Base-by-base conservation (phyloP, 1,140 invertebrate genomes). In the Aphidius gifuensis region DNA sequence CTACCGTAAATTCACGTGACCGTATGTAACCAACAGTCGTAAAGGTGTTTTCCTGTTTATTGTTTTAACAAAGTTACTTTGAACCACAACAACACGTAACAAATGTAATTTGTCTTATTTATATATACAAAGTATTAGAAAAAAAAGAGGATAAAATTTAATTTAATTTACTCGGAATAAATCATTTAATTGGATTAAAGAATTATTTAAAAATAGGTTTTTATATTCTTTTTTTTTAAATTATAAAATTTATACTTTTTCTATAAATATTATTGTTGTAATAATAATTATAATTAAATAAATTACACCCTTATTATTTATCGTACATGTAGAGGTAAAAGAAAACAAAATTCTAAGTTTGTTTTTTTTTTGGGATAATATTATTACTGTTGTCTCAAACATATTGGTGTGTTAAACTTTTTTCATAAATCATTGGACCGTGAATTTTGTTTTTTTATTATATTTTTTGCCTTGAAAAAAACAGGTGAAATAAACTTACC, bases 101-200 rank as follows among this genome's bases (percentile, higher is more conserved):
- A 73, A 74, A 74, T 75, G 70, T 75, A 78, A 67, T 77, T 78
- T 67, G 60, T 60, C 60, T 50, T 40, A 60, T 61, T 61, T 71
- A 68, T 65, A 68, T 65, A 16, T 32, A 32, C 23, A 32, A 32
- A 32, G 23, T 32, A 32, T 32, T 32, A 32, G 23, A 32, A 32
- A 32, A 32, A 3, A 32, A 32, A 32, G 4, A 32, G 1, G 62
- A 64, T 64, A 64, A 77, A 78, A 75, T 78, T 78, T 76, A 77
- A 78, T 78, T 78, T 71, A 74, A 79, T 78, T 75, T 70, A 62
- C 64, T 69, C 64, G 64, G 61, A 67, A 73, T 76, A 78, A 72
- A 78, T 79, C 74, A 75, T 78, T 77, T 71, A 73, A 62, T 69
- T 70, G 55, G 49, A 48, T 58, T 16, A 21, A 11, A 21, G 9